Percentiles rank a stretch among this genome's conserved stretches.
phyloP scores from a whole-genome alignment of 2,888 invertebrate genomes.

The Tanytarsus gracilentus region DNA sequence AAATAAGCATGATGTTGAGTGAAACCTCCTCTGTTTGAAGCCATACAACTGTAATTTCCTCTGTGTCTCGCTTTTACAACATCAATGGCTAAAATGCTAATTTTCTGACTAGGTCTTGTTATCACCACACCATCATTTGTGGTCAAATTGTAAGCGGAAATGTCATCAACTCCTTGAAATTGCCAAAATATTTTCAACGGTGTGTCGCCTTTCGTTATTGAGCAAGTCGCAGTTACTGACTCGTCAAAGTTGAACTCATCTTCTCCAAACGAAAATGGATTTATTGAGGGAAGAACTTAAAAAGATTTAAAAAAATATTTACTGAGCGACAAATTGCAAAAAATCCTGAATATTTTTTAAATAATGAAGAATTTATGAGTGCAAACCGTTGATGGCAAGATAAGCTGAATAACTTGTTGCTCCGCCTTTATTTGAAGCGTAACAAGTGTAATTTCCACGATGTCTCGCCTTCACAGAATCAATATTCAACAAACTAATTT shows the following conservation, averaged over 20 bases:
- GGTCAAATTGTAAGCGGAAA: slow-evolving; percentile 46
- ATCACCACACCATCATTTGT: slow-evolving; percentile 49
- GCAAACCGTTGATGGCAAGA: slow-evolving; percentile 48
- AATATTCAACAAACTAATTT: slow-evolving; percentile 48
- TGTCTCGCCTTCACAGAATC: slow-evolving; percentile 46
- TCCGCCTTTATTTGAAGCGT: slow-evolving; percentile 51
- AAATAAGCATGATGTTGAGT: slow-evolving; percentile 49
- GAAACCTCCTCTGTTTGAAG: slow-evolving; percentile 51
- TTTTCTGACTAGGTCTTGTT: slow-evolving; percentile 54
- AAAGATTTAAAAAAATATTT: slow-evolving; percentile 53
- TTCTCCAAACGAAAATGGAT: slow-evolving; percentile 65
- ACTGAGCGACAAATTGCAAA: slow-evolving; percentile 51
- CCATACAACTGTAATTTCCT: slow-evolving; percentile 55
- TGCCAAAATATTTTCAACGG: slow-evolving; percentile 67
- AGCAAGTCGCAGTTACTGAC: slow-evolving; percentile 61
- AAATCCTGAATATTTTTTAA: slow-evolving; percentile 17
- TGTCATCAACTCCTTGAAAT: slow-evolving; percentile 52
- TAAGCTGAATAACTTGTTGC: slow-evolving; percentile 43
- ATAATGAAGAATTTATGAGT: slow-evolving; percentile 28
- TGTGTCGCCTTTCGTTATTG: slow-evolving; percentile 66
- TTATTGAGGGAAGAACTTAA: slow-evolving; percentile 69
- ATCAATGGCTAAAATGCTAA: slow-evolving; percentile 52
- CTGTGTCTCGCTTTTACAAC: slow-evolving; percentile 49
- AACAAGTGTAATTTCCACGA: slow-evolving; percentile 55
- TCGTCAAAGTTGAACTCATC: slow-evolving; percentile 68